A percentile compares a stretch with the other conserved stretches of the same genome.
These are phyloP conservation scores for Caranx melampygus DNA, from an alignment of 2,113 vertebrate genomes.

Conservation along the genomic window DNA sequence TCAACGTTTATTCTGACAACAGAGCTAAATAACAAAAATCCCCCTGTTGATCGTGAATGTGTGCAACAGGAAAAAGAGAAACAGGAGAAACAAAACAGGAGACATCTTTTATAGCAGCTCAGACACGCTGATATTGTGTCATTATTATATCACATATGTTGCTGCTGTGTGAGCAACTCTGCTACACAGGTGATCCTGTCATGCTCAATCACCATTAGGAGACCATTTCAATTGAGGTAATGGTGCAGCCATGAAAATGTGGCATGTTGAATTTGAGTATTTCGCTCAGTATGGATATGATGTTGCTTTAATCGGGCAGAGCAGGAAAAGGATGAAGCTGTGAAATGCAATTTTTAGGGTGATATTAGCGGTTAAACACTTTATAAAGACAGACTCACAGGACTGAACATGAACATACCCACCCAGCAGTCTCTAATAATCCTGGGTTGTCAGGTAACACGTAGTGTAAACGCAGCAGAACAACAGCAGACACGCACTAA, in stretches of 20 bases:
- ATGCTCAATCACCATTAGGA: constrained; percentile 33
- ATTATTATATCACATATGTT: no score
- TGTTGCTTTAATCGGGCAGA: constrained; percentile 42
- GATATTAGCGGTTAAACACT: constrained; percentile 11
- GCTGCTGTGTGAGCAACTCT: no score
- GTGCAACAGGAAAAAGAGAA: no score
- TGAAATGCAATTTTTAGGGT: constrained; percentile 8
- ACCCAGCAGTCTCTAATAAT: constrained; percentile 22
- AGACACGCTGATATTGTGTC: no score
- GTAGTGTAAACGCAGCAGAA: constrained; percentile 51
- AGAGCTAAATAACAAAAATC: no score
- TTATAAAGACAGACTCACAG: constrained; percentile 22
- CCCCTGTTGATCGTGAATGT: no score
- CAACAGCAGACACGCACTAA: constrained; percentile 53
- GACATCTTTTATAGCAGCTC: no score
- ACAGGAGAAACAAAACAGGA: no score
- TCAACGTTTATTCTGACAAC: no score
- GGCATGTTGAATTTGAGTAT: constrained; percentile 27
- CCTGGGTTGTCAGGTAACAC: constrained; percentile 20
- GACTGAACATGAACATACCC: constrained; percentile 17
- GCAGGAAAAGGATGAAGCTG: constrained; percentile 19
- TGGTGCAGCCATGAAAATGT: constrained; percentile 10
- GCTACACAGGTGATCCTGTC: constrained; percentile 1
- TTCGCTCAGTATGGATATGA: constrained; percentile 35
- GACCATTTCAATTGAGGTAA: constrained; percentile 20